These are phyloP conservation scores for Geophilus truncorum DNA, from an alignment of 2,888 invertebrate species.

Conservation along the genomic window DNA sequence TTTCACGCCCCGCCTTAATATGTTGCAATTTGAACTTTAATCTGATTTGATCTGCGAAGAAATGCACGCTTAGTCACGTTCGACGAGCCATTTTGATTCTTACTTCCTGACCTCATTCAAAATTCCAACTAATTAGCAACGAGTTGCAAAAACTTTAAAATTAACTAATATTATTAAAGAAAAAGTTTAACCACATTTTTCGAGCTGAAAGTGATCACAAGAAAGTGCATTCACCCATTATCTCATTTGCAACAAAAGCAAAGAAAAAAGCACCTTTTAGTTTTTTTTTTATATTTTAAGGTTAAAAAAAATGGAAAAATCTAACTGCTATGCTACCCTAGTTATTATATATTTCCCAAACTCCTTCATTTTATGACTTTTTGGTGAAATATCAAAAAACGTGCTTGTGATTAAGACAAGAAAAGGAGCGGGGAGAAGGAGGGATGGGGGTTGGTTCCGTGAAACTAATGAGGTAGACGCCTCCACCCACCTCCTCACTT, in stretches of 20 bases:
- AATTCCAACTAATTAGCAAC: neutral
- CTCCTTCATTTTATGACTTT: constrained; percentile 18
- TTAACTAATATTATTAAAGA: constrained; percentile 13
- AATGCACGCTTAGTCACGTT: constrained; percentile 3
- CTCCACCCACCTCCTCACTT: constrained; percentile 22
- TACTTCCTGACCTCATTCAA: neutral
- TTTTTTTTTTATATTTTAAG: neutral
- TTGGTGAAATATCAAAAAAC: constrained; percentile 25
- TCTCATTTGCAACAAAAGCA: neutral
- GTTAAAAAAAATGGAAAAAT: neutral
- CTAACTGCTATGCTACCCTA: neutral
- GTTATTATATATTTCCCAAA: constrained; percentile 18
- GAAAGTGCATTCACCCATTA: constrained; percentile 2
- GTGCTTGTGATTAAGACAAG: constrained; percentile 25
- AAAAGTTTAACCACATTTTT: neutral
- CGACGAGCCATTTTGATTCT: neutral
- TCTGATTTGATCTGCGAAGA: neutral
- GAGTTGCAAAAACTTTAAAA: neutral
- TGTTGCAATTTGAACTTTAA: neutral
- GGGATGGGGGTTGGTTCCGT: neutral
- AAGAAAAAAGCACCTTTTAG: neutral
- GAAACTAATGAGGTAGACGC: constrained; percentile 25
- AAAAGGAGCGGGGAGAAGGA: neutral
- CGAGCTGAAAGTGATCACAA: neutral
- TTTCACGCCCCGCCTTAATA: constrained; percentile 4